These are phyloP conservation scores for Acanthopagrus latus DNA, from an alignment of 2,797 vertebrate species.

Conservation along the genomic window DNA sequence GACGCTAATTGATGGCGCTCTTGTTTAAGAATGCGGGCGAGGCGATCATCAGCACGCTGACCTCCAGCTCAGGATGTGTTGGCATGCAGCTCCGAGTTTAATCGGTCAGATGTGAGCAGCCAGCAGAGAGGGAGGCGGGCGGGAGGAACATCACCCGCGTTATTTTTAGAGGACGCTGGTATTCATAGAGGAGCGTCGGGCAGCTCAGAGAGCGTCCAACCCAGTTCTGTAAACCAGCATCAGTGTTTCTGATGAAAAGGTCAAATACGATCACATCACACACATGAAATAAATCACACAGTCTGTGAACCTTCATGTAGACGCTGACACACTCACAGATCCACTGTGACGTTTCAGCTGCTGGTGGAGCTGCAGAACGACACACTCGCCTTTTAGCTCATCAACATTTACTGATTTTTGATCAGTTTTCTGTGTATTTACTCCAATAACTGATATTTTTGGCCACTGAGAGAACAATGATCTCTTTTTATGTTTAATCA, in stretches of 20 bases:
- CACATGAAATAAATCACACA: not conserved
- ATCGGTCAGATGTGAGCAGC: constrained; percentile 40
- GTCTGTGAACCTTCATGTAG: not conserved
- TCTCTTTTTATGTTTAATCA: no score
- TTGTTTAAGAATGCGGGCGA: constrained; percentile 32
- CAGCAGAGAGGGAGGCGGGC: constrained; percentile 12
- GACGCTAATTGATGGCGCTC: constrained; percentile 38
- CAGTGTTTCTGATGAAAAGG: not conserved
- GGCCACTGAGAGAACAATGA: no score
- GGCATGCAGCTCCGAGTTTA: constrained; percentile 45
- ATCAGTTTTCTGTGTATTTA: no score
- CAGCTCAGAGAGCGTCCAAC: not conserved
- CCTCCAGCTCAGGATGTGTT: constrained; percentile 18
- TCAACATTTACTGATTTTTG: no score
- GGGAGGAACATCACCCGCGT: not conserved
- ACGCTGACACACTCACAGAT: not conserved
- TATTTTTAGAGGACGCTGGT: not conserved
- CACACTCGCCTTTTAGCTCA: no score
- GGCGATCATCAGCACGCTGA: constrained; percentile 35
- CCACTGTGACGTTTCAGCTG: not conserved
- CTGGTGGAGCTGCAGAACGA: no score
- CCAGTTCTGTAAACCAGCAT: not conserved
- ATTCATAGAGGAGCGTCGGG: not conserved
- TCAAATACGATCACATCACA: constrained; percentile 8
- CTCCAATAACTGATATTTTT: no score